phyloP scores from a whole-genome alignment of 1,140 invertebrate species.

The Leptopilina clavipes region DNA sequence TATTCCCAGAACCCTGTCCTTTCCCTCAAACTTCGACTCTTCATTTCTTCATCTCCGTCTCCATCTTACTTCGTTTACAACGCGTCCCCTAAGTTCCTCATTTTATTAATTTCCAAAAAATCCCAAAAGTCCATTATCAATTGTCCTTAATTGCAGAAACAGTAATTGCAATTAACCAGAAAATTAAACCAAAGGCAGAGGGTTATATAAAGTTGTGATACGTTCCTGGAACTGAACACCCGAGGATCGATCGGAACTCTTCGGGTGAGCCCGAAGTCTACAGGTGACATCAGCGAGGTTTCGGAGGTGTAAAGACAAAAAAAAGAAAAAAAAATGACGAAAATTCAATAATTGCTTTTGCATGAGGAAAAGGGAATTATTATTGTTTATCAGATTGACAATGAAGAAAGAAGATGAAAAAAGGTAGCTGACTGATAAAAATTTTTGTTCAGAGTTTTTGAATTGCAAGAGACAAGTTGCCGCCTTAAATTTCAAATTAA shows the following conservation, averaged over 20 bases:
- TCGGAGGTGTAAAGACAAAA: not conserved
- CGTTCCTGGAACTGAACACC: not conserved
- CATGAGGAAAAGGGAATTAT: not conserved
- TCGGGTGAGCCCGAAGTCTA: conserved; percentile 25
- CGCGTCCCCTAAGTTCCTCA: no score
- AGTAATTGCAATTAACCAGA: no score
- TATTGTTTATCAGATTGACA: not conserved
- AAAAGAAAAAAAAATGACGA: not conserved
- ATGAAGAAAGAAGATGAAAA: not conserved
- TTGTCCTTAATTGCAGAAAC: no score
- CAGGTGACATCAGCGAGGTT: conserved; percentile 3
- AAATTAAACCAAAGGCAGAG: no score
- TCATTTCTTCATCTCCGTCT: no score
- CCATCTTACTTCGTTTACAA: no score
- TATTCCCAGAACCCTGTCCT: not conserved
- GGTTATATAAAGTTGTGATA: not conserved
- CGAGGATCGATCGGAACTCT: conserved; percentile 8
- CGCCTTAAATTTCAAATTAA: not conserved
- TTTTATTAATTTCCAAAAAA: no score
- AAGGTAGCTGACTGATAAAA: not conserved
- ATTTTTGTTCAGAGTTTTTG: not conserved
- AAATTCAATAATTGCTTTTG: conserved; percentile 13
- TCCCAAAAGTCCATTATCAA: no score
- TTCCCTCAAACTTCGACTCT: not conserved
- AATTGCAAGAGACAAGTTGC: not conserved